These are phyloP conservation scores for Crotalus helleri DNA, from an alignment of 2,113 vertebrate species.

Conservation along the genomic window DNA sequence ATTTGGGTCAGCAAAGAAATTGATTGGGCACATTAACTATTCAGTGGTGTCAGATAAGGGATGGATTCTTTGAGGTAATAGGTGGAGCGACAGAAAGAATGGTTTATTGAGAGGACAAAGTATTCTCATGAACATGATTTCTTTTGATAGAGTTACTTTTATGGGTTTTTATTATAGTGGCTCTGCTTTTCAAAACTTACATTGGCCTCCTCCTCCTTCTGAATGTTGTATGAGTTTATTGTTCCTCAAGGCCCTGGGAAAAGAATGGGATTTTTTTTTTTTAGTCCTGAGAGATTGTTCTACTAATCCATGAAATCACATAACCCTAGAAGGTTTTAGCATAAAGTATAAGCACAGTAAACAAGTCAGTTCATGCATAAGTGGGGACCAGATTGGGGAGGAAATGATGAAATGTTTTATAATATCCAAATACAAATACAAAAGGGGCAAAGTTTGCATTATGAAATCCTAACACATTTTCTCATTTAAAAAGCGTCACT, in stretches of 20 bases:
- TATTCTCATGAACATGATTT: neutral
- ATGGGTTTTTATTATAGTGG: neutral
- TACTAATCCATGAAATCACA: neutral
- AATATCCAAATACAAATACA: neutral
- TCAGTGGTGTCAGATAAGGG: neutral
- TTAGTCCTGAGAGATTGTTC: no score
- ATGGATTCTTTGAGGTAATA: neutral
- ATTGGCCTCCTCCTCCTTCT: neutral
- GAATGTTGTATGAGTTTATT: neutral
- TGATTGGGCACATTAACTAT: neutral
- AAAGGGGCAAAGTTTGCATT: neutral
- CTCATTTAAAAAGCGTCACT: neutral
- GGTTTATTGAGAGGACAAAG: neutral
- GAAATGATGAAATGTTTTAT: neutral
- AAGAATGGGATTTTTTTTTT: neutral
- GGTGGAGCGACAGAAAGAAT: neutral
- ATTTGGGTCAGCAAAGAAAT: neutral
- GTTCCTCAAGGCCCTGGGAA: neutral
- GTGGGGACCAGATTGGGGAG: neutral
- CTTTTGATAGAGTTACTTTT: neutral
- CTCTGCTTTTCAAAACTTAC: neutral
- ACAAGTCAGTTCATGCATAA: neutral
- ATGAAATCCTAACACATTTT: neutral
- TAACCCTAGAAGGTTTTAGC: neutral
- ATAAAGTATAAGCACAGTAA: neutral